These are phyloP conservation scores for Cynaeus angustus DNA, from an alignment of 2,888 invertebrate genomes.

Conservation along the genomic window DNA sequence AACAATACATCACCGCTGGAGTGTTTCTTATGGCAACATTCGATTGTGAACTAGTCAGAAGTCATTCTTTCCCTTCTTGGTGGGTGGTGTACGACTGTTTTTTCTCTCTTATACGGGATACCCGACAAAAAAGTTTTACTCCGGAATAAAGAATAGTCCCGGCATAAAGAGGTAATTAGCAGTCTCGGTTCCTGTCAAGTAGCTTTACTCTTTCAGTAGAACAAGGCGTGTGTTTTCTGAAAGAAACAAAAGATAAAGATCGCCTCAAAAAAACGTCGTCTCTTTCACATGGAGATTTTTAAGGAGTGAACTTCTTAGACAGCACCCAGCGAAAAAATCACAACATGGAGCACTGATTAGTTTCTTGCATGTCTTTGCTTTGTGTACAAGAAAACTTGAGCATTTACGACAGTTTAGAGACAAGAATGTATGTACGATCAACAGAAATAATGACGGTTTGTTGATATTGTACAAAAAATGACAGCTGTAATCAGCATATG, in stretches of 20 bases:
- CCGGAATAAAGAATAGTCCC: constrained; percentile 65
- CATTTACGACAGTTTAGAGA: constrained; percentile 9
- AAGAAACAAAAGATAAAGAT: constrained; percentile 63
- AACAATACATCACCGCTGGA: constrained; percentile 45
- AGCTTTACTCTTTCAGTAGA: constrained; percentile 65
- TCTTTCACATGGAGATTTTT: constrained; percentile 52
- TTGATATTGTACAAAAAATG: constrained; percentile 20
- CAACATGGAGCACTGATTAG: constrained; percentile 41
- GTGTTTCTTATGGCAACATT: constrained; percentile 50
- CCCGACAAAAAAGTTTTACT: constrained; percentile 60
- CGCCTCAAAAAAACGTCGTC: constrained; percentile 55
- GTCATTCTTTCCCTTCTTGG: constrained; percentile 58
- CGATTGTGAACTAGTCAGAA: constrained; percentile 50
- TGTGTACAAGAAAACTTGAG: constrained; percentile 24
- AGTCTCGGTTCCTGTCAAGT: constrained; percentile 69
- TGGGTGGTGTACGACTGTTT: constrained; percentile 54
- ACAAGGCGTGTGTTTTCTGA: constrained; percentile 62
- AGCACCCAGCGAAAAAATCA: constrained; percentile 20
- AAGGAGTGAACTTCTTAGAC: constrained; percentile 34
- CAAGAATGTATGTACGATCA: constrained; percentile 16
- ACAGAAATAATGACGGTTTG: constrained; percentile 6
- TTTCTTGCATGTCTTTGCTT: constrained; percentile 44
- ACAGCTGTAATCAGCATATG: constrained; percentile 26
- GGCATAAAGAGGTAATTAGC: constrained; percentile 69
- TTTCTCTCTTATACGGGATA: constrained; percentile 48